Evolutionary conservation across 2,113 vertebrate genomes (phyloP), one percentile per base, ranked within the genome.

Genomic region (Amia ocellicauda): DNA sequence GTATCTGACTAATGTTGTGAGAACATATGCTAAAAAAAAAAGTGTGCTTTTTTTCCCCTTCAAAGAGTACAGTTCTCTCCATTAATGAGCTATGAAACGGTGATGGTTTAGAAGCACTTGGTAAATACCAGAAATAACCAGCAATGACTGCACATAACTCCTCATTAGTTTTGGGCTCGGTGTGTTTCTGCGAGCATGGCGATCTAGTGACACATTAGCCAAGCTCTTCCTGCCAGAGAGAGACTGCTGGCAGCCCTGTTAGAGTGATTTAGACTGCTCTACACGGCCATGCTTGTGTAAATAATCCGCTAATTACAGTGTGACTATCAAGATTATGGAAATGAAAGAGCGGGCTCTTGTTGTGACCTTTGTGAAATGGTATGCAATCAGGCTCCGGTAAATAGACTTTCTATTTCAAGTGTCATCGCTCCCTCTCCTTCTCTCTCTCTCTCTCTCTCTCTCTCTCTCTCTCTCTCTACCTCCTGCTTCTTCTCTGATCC

Each of bases 331-430:
- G 68, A 73, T 76, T 66, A 76, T 69, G 63, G 62, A 62, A 61
- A 68, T 31, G 62, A 65, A 60, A 66, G 61, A 45, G 55, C 41
- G 29, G 58, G 47, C 64, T 70, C 67, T 68, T 73, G 71, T 71
- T 68, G 71, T 66, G 74, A 76, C 71, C 71, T 73, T 73, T 73
- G 43, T 61, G 65, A 71, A 76, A 66, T 58, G 63, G 63, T 66
- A 61, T 47, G 63, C 74, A 69, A 70, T 73, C 74, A 70, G 65
- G 52, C 67, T 64, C 36, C 40, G 60, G 67, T 75, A 75, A 75
- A 72, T 67, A 72, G 63, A 69, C 68, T 64, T 75, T 75, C 70
- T 68, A 63, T 73, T 73, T 76, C 66, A 66, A 75, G 69, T 61
- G 62, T 20, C 43, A 40, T 8, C 31, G 11, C 23, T 23, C 5